phyloP scores from a whole-genome alignment of 64 coral and sea anemone species.

The Pachyseris speciosa region DNA sequence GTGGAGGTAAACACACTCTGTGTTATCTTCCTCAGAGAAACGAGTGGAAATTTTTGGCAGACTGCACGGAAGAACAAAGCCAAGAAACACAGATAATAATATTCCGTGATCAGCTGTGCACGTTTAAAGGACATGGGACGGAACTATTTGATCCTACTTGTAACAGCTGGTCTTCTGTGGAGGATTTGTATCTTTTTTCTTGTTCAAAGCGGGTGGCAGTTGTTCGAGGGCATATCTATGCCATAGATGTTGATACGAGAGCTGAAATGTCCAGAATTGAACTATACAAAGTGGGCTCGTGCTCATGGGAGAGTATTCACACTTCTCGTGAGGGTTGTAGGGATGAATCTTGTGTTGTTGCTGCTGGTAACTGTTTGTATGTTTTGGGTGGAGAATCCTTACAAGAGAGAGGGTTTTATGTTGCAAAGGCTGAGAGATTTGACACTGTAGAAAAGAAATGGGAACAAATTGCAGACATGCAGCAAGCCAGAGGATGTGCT shows the following conservation, averaged over 20 bases:
- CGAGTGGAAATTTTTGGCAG: background rate
- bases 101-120: background rate
- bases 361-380: background rate
- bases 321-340: background rate
- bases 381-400: background rate
- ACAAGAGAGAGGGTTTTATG: background rate
- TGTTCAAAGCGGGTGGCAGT: background rate
- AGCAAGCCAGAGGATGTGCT: background rate
- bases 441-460: background rate
- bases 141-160: background rate
- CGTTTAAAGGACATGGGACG: background rate
- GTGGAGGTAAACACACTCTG: background rate
- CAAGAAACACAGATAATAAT: background rate
- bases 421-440: background rate
- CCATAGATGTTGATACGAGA: background rate
- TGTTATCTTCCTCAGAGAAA: background rate
- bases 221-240: background rate
- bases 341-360: background rate
- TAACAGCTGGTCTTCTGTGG: background rate
- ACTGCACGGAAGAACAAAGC: rapidly evolving
- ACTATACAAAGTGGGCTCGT: background rate
- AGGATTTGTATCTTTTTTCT: background rate
- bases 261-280: background rate
- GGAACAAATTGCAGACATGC: background rate
- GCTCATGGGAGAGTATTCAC: background rate